phyloP scores from a whole-genome alignment of 53 echinoderm and acorn worm genomes.

The Echinarachnius parma region DNA sequence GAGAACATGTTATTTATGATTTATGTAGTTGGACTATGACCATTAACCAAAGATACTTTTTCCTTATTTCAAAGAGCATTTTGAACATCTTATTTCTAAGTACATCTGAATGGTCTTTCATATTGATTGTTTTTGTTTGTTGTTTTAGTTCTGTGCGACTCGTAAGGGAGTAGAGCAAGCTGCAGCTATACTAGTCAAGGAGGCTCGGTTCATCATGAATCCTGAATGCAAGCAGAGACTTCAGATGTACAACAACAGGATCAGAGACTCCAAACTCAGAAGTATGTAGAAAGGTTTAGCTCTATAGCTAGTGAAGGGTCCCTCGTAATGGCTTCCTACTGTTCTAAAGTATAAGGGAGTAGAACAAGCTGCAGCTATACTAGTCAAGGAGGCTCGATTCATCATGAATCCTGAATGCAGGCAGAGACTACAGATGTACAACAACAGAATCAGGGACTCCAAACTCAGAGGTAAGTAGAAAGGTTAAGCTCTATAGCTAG shows the following conservation, averaged over 20 bases:
- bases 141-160: constrained; percentile 74
- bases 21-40: no score
- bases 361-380: constrained; percentile 70
- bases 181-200: constrained; percentile 70
- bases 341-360: no score
- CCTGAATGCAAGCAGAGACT: constrained; percentile 55
- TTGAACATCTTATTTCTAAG: no score
- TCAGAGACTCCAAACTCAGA: constrained; percentile 79
- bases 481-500: neutral
- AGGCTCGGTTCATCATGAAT: constrained; percentile 75
- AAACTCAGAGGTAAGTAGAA: constrained; percentile 71
- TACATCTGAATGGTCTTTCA: no score
- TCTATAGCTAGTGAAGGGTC: no score
- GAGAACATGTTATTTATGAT: no score
- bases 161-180: constrained; percentile 78
- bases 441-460: constrained; percentile 63
- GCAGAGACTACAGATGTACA: constrained; percentile 59
- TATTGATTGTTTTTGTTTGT: no score
- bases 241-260: constrained; percentile 53
- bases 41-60: no score
- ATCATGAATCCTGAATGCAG: constrained; percentile 56
- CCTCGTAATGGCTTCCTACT: no score
- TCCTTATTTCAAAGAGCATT: no score
- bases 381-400: constrained; percentile 81
- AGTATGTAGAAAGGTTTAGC: constrained; percentile 28